Evolutionary conservation across 2,113 vertebrate genomes (phyloP), one percentile per base, ranked within the genome.

Genomic region (Phasianus colchicus): DNA sequence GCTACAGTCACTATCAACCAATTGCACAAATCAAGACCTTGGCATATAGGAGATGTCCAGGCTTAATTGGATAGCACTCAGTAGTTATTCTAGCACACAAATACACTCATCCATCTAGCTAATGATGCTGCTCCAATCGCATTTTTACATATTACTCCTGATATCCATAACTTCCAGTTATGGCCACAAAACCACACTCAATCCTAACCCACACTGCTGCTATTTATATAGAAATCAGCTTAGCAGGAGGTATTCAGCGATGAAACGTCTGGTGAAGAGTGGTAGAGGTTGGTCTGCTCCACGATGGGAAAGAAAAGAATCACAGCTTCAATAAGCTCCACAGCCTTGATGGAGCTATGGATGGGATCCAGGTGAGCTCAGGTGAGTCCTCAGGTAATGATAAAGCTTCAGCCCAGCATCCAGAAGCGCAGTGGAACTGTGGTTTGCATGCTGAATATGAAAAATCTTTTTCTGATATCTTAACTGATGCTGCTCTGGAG

Each of bases 191-290:
- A 8, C 25, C 40, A 54, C 61, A 10, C 40, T 24, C n/a, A 8
- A 5, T 5, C 13, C 48, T 45, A 38, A 0, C 7, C 21, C 34
- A 3, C 2, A 3, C 3, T 2, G 0, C 3, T 1, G 0, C n/a
- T 34, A 6, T 43, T 13, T 19, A 2, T 1, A 18, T 24, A 45
- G 22, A n/a, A 19, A 25, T 38, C 13, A 15, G 11, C 4, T 57
- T 42, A 67, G 42, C 36, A 71, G 42, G 11, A 43, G 20, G 21
- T 16, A 13, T 3, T 22, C 70, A 61, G 18, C 21, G 15, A 29
- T 14, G 12, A 64, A 55, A 34, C 0, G 2, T 1, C 2, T 3
- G 14, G 1, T 29, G 25, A 38, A 25, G 29, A 50, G 22, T 4
- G 5, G 7, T 24, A 77, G 48, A 52, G 34, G 0, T 3, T 3